A percentile compares a stretch with the other conserved stretches of the same genome.
phyloP scores from a whole-genome alignment of 2,888 invertebrate genomes.

The Drosophila diplacantha region DNA sequence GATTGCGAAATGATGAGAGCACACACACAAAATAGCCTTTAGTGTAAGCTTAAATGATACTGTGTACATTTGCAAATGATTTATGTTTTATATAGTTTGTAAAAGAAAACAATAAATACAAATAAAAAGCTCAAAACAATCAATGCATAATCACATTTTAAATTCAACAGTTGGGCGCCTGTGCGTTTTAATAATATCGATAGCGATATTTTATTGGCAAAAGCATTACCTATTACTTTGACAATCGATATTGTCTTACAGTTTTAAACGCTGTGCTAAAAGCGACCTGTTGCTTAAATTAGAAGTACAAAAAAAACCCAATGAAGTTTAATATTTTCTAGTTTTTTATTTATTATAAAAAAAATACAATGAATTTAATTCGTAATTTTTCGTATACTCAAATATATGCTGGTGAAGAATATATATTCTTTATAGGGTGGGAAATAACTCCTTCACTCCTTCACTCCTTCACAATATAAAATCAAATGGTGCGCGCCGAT shows the following conservation, averaged over 20 bases:
- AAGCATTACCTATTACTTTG: background rate
- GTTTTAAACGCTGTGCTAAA: background rate
- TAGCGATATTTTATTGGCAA: background rate
- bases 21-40: slow-evolving; percentile 57
- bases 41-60: slow-evolving; percentile 50
- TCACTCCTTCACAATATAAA: background rate
- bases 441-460: too few relatives aligned
- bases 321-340: too few relatives aligned
- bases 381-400: background rate
- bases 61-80: slow-evolving; percentile 54
- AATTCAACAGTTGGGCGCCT: background rate
- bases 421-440: too few relatives aligned
- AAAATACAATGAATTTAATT: too few relatives aligned
- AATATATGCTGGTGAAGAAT: background rate
- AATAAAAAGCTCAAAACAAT: slow-evolving; percentile 53
- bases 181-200: background rate
- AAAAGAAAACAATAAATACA: slow-evolving; percentile 41
- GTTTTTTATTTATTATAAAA: too few relatives aligned
- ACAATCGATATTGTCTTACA: background rate
- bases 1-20: slow-evolving; percentile 39
- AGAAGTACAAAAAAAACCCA: background rate
- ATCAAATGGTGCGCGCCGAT: background rate
- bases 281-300: background rate
- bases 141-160: background rate
- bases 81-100: slow-evolving; percentile 61